Base-by-base conservation (phyloP, 2,888 invertebrate genomes). In the Teleogryllus oceanicus region DNA sequence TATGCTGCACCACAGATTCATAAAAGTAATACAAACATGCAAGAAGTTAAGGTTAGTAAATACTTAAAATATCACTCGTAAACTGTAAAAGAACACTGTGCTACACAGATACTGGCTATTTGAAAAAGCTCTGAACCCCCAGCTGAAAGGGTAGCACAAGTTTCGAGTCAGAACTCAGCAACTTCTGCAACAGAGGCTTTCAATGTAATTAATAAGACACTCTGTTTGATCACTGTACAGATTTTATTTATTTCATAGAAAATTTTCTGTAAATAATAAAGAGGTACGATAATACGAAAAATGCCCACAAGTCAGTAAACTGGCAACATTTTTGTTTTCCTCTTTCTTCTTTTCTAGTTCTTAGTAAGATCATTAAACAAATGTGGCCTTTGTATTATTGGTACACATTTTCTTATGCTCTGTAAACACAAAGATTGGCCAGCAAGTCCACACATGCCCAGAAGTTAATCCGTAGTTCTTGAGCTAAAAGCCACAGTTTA, bases 71-170 rank as follows among this genome's bases (percentile, higher is more conserved):
- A 50, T n/a, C 20, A 51, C 16, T 49, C 5, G 21, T 78, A n/a
- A 78, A 78, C 10, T 50, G 5, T 78, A 78, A 78, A 49, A 49
- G 37, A 50, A 50, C 20, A n/a, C 13, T 49, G 49, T 11, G 20
- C 77, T n/a, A 77, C 10, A 78, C 24, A 16, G 16, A 50, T 50
- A 62, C 62, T 62, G 62, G 62, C 62, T 18, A 62, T n/a, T 62
- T n/a, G 18, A 78, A 76, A 24, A n/a, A 77, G 21, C 77, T 77
- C 80, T 76, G 24, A 80, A 74, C 74, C 75, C 79, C 79, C 76
- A 78, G 80, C 80, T 81, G 81, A 81, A 81, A 81, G 81, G 80
- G 80, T 80, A 80, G 81, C 81, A 79, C 78, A 80, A 80, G 75
- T 80, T 74, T 80, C 78, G 78, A 81, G 80, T 79, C 78, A 77